Conservation (phyloP, 2,888 invertebrate genomes). For the Melipona bicolor region DNA sequence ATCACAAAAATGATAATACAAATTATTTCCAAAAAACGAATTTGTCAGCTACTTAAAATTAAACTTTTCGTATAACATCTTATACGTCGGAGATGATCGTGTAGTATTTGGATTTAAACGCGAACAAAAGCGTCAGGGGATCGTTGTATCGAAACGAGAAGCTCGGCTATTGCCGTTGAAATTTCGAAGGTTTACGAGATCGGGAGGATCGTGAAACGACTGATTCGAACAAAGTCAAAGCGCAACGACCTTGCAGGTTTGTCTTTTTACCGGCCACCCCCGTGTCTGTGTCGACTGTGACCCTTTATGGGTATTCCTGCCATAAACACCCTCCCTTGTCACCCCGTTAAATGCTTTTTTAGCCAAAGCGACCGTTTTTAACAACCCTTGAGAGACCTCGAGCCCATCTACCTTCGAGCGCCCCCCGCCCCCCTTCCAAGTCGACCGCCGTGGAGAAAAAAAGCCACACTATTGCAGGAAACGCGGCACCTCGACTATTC, state of each 20-base stretch:
- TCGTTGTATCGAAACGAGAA: constrained; percentile 30
- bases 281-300: constrained; percentile 55
- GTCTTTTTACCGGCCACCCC: constrained; percentile 66
- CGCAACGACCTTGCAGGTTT: constrained; percentile 61
- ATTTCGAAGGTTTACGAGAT: constrained; percentile 51
- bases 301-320: constrained; percentile 66
- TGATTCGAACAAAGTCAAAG: constrained; percentile 57
- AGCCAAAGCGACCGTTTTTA: constrained; percentile 74
- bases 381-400: constrained; percentile 81
- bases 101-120: neutral
- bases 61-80: too few species aligned
- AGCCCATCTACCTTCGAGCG: constrained; percentile 34
- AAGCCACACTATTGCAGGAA: constrained; percentile 83
- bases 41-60: too few species aligned
- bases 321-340: constrained; percentile 75
- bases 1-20: too few species aligned
- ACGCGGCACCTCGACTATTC: constrained; percentile 72
- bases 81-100: neutral
- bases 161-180: constrained; percentile 13
- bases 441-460: constrained; percentile 67
- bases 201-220: constrained; percentile 35
- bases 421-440: constrained; percentile 34
- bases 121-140: neutral
- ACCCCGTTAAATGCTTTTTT: constrained; percentile 81
- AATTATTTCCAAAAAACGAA: too few species aligned